A percentile compares a stretch with the other conserved stretches of the same genome.
phyloP scores from a whole-genome alignment of 2,888 invertebrate species.

The Rotaria socialis region DNA sequence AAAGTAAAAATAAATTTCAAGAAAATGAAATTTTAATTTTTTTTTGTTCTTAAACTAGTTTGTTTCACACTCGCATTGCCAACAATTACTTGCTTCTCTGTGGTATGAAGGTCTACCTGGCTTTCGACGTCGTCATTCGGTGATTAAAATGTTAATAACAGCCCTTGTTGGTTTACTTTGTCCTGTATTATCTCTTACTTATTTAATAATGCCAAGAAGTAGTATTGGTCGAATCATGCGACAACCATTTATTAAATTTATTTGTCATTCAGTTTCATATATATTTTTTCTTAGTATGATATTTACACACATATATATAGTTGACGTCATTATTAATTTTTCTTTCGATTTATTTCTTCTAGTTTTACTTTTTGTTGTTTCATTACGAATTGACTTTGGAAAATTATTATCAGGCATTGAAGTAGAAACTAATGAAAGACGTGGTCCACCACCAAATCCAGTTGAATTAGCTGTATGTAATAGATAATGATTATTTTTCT shows the following conservation, averaged over 20 bases:
- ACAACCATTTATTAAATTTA: conserved; percentile 97
- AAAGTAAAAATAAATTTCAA: conserved; percentile 67
- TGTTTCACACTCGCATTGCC: conserved; percentile 91
- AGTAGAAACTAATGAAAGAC: conserved; percentile 59
- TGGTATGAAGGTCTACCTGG: conserved; percentile 96
- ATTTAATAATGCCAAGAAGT: conserved; percentile 86
- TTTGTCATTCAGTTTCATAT: conserved; percentile 95
- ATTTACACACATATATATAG: background rate
- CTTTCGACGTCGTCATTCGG: conserved; percentile 84
- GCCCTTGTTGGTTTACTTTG: conserved; percentile 85
- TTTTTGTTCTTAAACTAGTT: conserved; percentile 67
- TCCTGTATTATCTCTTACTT: conserved; percentile 84
- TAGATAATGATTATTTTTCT: background rate
- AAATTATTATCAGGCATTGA: conserved; percentile 72
- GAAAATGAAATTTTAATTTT: background rate
- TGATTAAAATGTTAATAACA: conserved; percentile 83
- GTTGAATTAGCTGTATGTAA: conserved; percentile 72
- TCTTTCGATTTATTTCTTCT: conserved; percentile 48
- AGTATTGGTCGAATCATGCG: conserved; percentile 82
- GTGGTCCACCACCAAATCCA: conserved; percentile 85
- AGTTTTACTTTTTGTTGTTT: conserved; percentile 91
- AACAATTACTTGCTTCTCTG: conserved; percentile 85
- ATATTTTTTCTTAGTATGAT: conserved; percentile 90
- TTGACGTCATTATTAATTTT: too few species aligned
- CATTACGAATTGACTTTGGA: conserved; percentile 77